Evolutionary conservation across 1,140 invertebrate species (phyloP).

Genomic region (Metopolophium dirhodum): DNA sequence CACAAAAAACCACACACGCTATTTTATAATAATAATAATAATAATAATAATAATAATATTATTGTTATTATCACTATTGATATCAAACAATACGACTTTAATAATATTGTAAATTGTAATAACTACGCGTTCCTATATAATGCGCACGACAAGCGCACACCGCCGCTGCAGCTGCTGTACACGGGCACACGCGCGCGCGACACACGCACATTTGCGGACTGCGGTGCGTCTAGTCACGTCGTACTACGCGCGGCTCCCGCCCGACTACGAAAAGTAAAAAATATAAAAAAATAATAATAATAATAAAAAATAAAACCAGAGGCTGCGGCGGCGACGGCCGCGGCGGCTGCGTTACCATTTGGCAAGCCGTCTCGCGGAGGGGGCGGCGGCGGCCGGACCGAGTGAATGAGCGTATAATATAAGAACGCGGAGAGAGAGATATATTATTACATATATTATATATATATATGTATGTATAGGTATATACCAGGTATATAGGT

Average conservation of each 20-base stretch:
- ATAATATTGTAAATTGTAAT: background rate
- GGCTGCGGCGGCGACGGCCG: background rate
- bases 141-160: background rate
- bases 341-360: background rate
- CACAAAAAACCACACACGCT: background rate
- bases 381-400: background rate
- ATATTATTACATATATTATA: too few species aligned
- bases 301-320: conserved; percentile 38
- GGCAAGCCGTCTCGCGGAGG: background rate
- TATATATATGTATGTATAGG: background rate
- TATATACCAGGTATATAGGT: too few species aligned
- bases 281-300: background rate
- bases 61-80: background rate
- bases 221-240: conserved; percentile 6
- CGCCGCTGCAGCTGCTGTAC: background rate
- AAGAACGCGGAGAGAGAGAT: background rate
- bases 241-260: conserved; percentile 26
- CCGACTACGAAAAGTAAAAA: background rate
- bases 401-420: background rate
- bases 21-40: background rate
- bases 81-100: background rate
- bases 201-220: conserved; percentile 48
- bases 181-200: conserved; percentile 41
- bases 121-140: background rate
- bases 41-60: too few species aligned